phyloP scores from a whole-genome alignment of 2,797 vertebrate species.

The Erethizon dorsatum region DNA sequence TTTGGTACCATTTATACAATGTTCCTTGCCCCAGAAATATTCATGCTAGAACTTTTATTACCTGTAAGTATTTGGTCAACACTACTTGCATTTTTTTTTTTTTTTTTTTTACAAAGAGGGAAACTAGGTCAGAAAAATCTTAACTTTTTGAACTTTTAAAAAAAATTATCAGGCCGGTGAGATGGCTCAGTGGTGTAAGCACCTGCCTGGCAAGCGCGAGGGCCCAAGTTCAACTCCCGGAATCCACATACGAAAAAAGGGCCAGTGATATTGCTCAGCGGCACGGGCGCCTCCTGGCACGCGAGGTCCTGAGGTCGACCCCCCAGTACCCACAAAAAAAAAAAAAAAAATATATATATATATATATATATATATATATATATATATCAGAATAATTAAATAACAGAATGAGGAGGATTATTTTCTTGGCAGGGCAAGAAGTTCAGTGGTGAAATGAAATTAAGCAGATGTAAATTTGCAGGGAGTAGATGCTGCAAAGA shows the following conservation, averaged over 20 bases:
- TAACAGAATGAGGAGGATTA: constrained; percentile 1
- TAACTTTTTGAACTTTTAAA: neutral
- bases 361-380: too few species aligned
- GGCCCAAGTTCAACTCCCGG: too few species aligned
- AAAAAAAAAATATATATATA: too few species aligned
- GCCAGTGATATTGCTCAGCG: too few species aligned
- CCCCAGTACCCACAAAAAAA: too few species aligned
- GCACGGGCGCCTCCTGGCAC: too few species aligned
- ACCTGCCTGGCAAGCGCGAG: too few species aligned
- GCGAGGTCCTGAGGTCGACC: too few species aligned
- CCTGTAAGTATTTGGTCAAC: constrained; percentile 9
- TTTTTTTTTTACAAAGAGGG: neutral
- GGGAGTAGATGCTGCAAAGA: neutral
- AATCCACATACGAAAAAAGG: too few species aligned
- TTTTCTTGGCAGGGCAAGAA: neutral
- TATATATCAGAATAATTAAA: constrained; percentile 9
- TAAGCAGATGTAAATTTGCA: neutral
- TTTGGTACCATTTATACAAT: neutral
- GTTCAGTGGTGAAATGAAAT: neutral
- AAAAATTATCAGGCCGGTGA: too few species aligned
- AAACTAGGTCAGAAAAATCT: neutral
- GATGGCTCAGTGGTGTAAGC: too few species aligned
- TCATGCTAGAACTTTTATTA: neutral
- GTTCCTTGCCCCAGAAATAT: neutral
- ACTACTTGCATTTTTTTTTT: constrained; percentile 19